A percentile compares a stretch with the other conserved stretches of the same genome.
phyloP scores from a whole-genome alignment of 2,113 vertebrate species.

The Cepphus grylle region DNA sequence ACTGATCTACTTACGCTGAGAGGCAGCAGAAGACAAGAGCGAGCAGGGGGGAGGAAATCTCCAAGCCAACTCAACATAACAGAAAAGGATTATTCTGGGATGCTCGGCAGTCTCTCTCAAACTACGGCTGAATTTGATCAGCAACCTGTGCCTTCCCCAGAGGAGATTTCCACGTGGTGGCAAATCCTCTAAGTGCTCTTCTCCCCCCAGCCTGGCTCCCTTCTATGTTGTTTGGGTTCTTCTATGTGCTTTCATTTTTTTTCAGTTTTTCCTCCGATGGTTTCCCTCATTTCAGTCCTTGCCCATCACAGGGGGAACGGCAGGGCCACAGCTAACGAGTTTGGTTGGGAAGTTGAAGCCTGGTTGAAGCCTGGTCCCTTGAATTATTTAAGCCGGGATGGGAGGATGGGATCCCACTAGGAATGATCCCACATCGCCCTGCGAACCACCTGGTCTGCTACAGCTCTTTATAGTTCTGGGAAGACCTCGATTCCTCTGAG shows the following conservation, averaged over 20 bases:
- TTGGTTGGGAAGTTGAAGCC: neutral
- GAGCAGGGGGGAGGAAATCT: neutral
- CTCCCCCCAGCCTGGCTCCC: neutral
- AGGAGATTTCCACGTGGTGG: neutral
- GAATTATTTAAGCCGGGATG: neutral
- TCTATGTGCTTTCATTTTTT: neutral
- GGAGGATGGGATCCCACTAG: neutral
- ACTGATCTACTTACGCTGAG: neutral
- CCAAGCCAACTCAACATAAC: neutral
- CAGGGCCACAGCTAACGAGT: neutral
- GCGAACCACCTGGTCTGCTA: neutral
- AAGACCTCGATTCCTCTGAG: neutral
- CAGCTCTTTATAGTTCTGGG: neutral
- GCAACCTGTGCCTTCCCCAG: neutral
- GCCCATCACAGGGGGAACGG: neutral
- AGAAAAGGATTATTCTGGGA: neutral
- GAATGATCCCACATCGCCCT: neutral
- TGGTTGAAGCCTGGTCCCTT: neutral
- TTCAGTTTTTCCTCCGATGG: neutral
- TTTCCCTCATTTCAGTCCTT: neutral
- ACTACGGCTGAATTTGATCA: neutral
- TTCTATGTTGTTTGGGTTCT: neutral
- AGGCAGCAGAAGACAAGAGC: neutral
- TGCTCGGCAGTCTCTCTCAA: neutral
- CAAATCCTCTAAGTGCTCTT: neutral